Base-by-base conservation (phyloP, 2,113 vertebrate species). In the Gallinago undulata region DNA sequence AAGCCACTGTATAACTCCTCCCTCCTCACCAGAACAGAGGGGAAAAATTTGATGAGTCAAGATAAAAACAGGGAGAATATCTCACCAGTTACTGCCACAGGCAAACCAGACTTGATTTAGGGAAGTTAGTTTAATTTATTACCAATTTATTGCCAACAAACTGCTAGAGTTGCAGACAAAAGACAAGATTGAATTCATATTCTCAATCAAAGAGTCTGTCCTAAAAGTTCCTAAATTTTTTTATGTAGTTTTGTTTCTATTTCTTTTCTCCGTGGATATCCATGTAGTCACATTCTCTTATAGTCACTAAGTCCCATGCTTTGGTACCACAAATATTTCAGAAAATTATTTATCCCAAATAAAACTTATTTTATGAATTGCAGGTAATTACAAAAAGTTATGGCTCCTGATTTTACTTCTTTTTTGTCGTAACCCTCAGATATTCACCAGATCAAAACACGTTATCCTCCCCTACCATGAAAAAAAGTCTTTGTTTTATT, bases 351-450 rank as follows among this genome's bases (percentile, higher is more conserved):
- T 25, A 47, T 31, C 22, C 13, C 5, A 28, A 89, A 19, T 57
- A 72, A 63, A 70, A 55, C 10, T 53, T 63, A 6, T 39, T 70
- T 63, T 86, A 0, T 68, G 11, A 73, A 19, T 22, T 45, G 39
- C 10, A 76, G 51, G 9, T 27, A 21, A 37, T 9, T 39, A 1
- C 10, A 67, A 51, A 60, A 57, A 63, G 24, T 30, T 8, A 35
- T 13, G 16, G 8, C 5, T 75, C 4, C 1, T 31, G 3, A 33
- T 37, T 60, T 64, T 11, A 1, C 13, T 76, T 39, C 1, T 35
- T 68, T 72, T 87, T 48, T 68, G 5, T 45, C 0, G 0, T 19
- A 57, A 33, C 2, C 3, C 10, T 56, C 21, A 68, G 37, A 59
- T 4, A 16, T 14, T 50, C 13, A 55, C 18, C 11, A 80, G 43